These are phyloP conservation scores for Planiliza haematocheilus DNA, from an alignment of 2,113 vertebrate species.

Conservation along the genomic window DNA sequence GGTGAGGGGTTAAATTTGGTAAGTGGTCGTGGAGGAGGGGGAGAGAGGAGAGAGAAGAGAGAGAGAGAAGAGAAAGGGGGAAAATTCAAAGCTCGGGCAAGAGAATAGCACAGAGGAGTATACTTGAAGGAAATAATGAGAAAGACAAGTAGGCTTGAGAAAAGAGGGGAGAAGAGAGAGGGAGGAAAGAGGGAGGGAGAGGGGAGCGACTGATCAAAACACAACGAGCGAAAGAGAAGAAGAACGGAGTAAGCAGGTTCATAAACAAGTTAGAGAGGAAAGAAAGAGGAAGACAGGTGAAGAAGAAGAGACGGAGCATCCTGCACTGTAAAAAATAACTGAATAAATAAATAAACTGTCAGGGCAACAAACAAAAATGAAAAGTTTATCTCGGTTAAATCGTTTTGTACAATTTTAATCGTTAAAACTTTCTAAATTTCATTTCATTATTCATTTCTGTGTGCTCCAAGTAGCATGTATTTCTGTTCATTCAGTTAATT, in stretches of 20 bases:
- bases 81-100: constrained; percentile 58
- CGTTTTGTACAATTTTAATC: too few relatives aligned
- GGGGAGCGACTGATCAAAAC: constrained; percentile 43
- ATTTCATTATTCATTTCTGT: too few relatives aligned
- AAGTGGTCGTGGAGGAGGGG: constrained; percentile 26
- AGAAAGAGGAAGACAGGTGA: constrained; percentile 5
- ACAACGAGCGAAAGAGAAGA: background rate
- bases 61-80: background rate
- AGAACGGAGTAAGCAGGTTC: background rate
- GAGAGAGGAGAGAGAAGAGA: background rate
- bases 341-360: too few relatives aligned
- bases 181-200: background rate
- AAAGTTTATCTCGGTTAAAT: too few relatives aligned
- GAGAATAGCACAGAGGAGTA: constrained; percentile 61
- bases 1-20: constrained; percentile 71
- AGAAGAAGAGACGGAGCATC: background rate
- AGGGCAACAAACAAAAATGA: too few relatives aligned
- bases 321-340: too few relatives aligned
- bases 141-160: constrained; percentile 52
- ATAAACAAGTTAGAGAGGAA: constrained; percentile 6
- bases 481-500: too few relatives aligned
- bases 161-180: background rate
- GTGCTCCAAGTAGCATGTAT: too few relatives aligned
- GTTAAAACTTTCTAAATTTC: too few relatives aligned
- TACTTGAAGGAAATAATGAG: constrained; percentile 72